Conservation (phyloP, 2,888 invertebrate genomes). For the Chloroclystis v-ata region DNA sequence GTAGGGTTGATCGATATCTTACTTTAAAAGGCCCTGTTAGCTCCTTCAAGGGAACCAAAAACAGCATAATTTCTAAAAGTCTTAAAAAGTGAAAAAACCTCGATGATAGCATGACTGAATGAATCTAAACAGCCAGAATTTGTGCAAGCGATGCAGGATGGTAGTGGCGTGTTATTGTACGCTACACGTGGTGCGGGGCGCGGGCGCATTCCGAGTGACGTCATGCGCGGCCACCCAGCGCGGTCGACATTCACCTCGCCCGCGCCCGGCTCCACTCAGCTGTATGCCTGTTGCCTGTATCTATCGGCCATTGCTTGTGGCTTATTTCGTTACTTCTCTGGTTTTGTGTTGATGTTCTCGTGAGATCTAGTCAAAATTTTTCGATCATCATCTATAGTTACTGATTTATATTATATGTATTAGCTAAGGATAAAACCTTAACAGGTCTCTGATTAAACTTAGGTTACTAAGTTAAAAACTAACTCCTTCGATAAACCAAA, state of each 20-base stretch:
- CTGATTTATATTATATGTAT: no score
- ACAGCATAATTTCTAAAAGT: no score
- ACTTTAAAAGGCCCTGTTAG: no score
- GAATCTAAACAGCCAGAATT: constrained; percentile 39
- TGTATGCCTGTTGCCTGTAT: no score
- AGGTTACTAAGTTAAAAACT: no score
- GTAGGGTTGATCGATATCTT: no score
- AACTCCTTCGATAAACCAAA: no score
- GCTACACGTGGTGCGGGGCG: constrained; percentile 63
- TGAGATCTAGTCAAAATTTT: constrained; percentile 24
- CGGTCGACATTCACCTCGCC: constrained; percentile 69
- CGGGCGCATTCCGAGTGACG: constrained; percentile 76
- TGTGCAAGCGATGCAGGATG: constrained; percentile 40
- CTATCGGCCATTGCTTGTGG: constrained; percentile 63
- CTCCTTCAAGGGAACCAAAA: no score
- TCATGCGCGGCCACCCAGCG: constrained; percentile 77
- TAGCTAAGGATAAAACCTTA: no score
- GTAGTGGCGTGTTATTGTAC: constrained; percentile 48
- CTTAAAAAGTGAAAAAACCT: no score
- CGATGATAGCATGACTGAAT: constrained; percentile 56
- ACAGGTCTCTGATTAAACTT: no score
- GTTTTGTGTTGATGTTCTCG: constrained; percentile 45
- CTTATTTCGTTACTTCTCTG: constrained; percentile 58
- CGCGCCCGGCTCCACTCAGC: constrained; percentile 42
- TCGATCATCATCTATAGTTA: no score